Conservation (phyloP, 2,888 invertebrate species). For the Meghimatium bilineatum region DNA sequence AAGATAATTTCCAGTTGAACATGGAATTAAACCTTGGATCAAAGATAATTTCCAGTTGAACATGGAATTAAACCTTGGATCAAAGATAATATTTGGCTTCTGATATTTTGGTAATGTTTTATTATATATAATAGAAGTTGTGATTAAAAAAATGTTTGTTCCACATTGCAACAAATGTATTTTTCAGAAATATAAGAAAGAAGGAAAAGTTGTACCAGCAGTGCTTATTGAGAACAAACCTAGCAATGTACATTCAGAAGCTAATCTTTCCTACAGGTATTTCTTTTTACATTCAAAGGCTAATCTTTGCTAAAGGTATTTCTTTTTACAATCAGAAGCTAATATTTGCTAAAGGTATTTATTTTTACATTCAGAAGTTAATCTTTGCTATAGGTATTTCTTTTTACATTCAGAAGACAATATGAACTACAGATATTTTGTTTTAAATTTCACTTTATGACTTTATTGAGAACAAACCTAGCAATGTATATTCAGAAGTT, state of each 20-base stretch:
- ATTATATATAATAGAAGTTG: background rate
- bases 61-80: no score
- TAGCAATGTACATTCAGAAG: slow-evolving; percentile 55
- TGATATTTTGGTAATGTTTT: background rate
- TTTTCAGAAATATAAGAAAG: slow-evolving; percentile 54
- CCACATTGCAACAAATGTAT: background rate
- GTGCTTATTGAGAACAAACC: slow-evolving; percentile 59
- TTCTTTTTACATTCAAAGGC: background rate
- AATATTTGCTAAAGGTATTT: slow-evolving; percentile 58
- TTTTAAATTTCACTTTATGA: no score
- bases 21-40: no score
- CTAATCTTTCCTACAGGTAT: slow-evolving; percentile 57
- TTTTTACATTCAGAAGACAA: no score
- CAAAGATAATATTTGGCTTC: no score
- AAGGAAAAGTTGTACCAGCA: slow-evolving; percentile 52
- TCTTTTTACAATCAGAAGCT: no score
- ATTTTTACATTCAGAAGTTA: slow-evolving; percentile 57
- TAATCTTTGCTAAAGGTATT: no score
- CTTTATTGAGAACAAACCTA: slow-evolving; percentile 59
- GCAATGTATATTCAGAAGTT: slow-evolving; percentile 56
- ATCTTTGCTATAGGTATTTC: slow-evolving; percentile 56
- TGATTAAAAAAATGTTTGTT: background rate
- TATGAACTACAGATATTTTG: no score
- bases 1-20: no score
- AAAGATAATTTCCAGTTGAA: no score